phyloP scores from a whole-genome alignment of 2,113 vertebrate species.

The Gnathonemus longibarbis region DNA sequence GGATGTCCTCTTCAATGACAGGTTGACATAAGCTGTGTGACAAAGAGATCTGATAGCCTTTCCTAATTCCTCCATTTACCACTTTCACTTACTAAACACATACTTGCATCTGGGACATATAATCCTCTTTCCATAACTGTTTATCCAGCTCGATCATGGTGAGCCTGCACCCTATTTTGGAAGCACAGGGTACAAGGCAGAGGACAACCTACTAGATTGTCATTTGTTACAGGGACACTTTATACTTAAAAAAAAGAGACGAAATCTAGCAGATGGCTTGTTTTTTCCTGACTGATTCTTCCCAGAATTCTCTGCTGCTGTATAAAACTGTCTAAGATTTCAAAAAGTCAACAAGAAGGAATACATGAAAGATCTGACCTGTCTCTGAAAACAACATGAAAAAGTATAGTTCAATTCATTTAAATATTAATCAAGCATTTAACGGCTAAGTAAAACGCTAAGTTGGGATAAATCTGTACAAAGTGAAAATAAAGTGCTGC shows the following conservation, averaged over 20 bases:
- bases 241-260: background rate
- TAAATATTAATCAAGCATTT: background rate
- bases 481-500: background rate
- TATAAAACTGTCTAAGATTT: background rate
- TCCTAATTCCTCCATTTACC: background rate
- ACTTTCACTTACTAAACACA: background rate
- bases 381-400: background rate
- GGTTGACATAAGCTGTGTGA: slow-evolving; percentile 45
- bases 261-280: background rate
- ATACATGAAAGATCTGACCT: background rate
- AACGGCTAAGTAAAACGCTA: background rate
- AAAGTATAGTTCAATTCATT: background rate
- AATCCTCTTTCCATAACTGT: background rate
- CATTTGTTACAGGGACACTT: background rate
- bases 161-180: background rate
- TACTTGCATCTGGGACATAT: background rate
- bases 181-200: background rate
- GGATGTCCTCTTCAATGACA: slow-evolving; percentile 46
- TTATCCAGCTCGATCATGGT: background rate
- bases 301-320: background rate
- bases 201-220: background rate
- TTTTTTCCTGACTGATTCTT: background rate
- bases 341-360: background rate
- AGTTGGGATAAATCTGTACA: background rate
- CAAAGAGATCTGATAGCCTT: background rate